Evolutionary conservation across 2,113 vertebrate species (phyloP).

Genomic region (Chlamydotis undulata): DNA sequence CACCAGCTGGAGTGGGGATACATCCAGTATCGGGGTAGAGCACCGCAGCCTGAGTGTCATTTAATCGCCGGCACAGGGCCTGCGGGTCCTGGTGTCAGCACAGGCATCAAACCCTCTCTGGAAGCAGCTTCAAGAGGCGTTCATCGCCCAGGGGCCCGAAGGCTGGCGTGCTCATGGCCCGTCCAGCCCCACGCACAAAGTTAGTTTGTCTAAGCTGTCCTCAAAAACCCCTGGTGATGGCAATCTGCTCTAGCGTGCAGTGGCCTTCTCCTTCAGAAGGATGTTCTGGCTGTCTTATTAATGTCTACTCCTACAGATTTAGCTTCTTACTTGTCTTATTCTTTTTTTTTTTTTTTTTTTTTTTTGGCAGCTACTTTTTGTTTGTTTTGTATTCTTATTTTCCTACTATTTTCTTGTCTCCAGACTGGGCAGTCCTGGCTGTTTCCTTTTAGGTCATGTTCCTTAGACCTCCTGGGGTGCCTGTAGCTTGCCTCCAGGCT

Average conservation of each 20-base stretch:
- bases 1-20: background rate
- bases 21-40: fast-evolving
- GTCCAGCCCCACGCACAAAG: background rate
- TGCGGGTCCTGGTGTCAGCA: background rate
- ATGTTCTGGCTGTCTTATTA: background rate
- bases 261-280: background rate
- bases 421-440: background rate
- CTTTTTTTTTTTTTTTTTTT: background rate
- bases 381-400: background rate
- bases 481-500: fast-evolving
- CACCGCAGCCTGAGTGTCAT: fast-evolving
- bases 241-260: fast-evolving
- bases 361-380: background rate
- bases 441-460: background rate
- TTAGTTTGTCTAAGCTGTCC: background rate
- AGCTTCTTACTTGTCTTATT: background rate
- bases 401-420: background rate
- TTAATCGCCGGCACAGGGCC: background rate
- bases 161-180: background rate
- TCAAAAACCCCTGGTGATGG: background rate
- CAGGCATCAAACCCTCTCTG: background rate
- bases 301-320: background rate
- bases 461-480: background rate
- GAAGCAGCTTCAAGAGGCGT: background rate
- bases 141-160: background rate